These are phyloP conservation scores for Nephila pilipes DNA, from an alignment of 1,140 invertebrate genomes.

Conservation along the genomic window DNA sequence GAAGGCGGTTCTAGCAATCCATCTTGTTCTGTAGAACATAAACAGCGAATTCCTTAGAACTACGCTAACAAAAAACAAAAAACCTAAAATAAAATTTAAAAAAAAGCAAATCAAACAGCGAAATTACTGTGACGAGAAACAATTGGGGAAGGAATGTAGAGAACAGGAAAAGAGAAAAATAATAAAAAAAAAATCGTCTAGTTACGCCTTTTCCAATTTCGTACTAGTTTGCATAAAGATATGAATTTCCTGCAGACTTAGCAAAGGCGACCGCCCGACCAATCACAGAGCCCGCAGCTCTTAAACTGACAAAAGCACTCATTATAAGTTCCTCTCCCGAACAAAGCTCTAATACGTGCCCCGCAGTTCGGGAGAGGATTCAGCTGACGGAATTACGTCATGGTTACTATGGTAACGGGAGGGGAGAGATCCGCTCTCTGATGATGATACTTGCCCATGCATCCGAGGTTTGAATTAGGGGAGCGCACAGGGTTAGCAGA, in stretches of 20 bases:
- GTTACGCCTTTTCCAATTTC: slow-evolving; percentile 73
- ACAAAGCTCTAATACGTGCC: slow-evolving; percentile 69
- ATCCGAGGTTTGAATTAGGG: slow-evolving; percentile 66
- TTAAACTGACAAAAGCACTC: slow-evolving; percentile 74
- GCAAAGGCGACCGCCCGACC: slow-evolving; percentile 49
- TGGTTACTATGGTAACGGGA: slow-evolving; percentile 69
- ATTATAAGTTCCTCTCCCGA: slow-evolving; percentile 60
- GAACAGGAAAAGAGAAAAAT: not conserved
- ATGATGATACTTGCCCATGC: slow-evolving; percentile 49
- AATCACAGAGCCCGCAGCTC: slow-evolving; percentile 49
- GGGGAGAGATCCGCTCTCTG: slow-evolving; percentile 46
- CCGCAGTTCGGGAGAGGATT: slow-evolving; percentile 44
- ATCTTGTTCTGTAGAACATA: not conserved
- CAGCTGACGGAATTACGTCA: slow-evolving; percentile 68
- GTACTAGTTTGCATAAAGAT: slow-evolving; percentile 76
- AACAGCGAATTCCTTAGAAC: not conserved
- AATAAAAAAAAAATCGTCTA: not conserved
- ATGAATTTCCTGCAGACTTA: slow-evolving; percentile 75
- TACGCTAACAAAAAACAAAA: not conserved
- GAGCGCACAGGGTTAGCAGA: not conserved
- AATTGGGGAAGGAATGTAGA: not conserved
- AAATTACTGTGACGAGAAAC: slow-evolving; percentile 35
- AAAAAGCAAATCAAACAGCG: slow-evolving; percentile 15
- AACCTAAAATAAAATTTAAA: not conserved
- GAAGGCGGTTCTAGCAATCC: not conserved